A percentile compares a stretch with the other conserved stretches of the same genome.
These are phyloP conservation scores for Trochalopteron elliotii DNA, from an alignment of 2,113 vertebrate species.

Conservation along the genomic window DNA sequence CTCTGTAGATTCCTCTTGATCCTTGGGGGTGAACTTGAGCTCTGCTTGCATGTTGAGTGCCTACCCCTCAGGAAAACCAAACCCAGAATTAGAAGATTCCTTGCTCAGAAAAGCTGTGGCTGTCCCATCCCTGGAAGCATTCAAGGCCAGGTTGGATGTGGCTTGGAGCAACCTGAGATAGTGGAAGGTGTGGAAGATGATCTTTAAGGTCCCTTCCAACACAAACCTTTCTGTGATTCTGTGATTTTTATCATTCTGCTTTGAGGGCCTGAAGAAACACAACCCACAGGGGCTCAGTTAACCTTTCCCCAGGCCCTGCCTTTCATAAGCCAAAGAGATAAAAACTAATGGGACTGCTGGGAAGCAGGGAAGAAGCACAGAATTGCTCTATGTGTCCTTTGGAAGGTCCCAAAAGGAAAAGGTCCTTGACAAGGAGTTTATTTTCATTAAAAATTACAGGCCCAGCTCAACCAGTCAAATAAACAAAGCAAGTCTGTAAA, in stretches of 20 bases:
- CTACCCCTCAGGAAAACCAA: neutral
- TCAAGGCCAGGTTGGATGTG: neutral
- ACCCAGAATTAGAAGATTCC: neutral
- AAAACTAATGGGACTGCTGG: slow-evolving; percentile 2
- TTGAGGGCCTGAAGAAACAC: neutral
- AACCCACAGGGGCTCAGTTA: neutral
- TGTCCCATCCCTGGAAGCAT: neutral
- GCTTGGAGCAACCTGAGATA: neutral
- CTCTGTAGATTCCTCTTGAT: neutral
- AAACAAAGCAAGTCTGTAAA: slow-evolving; percentile 55
- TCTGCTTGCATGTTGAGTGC: neutral
- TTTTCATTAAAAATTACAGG: slow-evolving; percentile 62
- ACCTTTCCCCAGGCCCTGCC: neutral
- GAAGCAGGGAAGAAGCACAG: neutral
- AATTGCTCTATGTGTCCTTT: neutral
- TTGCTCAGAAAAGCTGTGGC: neutral
- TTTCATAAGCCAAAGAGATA: neutral
- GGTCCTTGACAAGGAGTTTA: slow-evolving; percentile 50
- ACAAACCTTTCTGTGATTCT: neutral
- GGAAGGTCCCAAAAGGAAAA: slow-evolving; percentile 38
- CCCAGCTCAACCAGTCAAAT: slow-evolving; percentile 50
- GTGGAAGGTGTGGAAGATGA: neutral
- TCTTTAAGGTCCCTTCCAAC: neutral
- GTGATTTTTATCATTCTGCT: neutral
- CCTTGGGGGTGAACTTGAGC: neutral